Evolutionary conservation across 1,140 invertebrate genomes (phyloP).

Genomic region (Tribolium castaneum): DNA sequence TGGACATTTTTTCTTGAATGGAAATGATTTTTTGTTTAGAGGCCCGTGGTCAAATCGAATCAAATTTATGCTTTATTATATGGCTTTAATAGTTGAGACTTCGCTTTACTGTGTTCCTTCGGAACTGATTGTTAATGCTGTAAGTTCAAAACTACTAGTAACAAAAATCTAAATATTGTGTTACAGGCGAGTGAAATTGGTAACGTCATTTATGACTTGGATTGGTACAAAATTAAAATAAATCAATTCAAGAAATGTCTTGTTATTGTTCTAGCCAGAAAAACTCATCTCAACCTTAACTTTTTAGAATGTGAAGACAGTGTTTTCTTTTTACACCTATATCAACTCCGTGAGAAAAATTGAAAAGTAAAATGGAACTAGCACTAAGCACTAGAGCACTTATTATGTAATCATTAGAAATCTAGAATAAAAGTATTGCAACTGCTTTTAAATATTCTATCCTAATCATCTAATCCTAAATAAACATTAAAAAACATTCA

Average conservation of each 20-base stretch:
- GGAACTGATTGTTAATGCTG: not conserved
- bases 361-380: not conserved
- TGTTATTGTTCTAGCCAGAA: not conserved
- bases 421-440: too few species aligned
- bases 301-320: not conserved
- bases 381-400: too few species aligned
- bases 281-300: not conserved
- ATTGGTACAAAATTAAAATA: not conserved
- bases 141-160: not conserved
- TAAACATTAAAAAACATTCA: too few species aligned
- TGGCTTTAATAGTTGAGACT: not conserved
- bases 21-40: not conserved
- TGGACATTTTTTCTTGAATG: not conserved
- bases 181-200: not conserved
- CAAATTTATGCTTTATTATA: not conserved
- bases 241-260: not conserved
- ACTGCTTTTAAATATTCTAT: too few species aligned
- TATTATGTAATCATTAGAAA: too few species aligned
- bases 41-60: not conserved
- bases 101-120: not conserved
- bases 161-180: not conserved
- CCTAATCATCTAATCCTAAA: too few species aligned
- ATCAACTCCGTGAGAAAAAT: not conserved
- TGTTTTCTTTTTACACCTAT: not conserved
- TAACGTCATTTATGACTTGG: not conserved